Conservation (phyloP, 1,140 invertebrate genomes). For the Trichoplusia ni region DNA sequence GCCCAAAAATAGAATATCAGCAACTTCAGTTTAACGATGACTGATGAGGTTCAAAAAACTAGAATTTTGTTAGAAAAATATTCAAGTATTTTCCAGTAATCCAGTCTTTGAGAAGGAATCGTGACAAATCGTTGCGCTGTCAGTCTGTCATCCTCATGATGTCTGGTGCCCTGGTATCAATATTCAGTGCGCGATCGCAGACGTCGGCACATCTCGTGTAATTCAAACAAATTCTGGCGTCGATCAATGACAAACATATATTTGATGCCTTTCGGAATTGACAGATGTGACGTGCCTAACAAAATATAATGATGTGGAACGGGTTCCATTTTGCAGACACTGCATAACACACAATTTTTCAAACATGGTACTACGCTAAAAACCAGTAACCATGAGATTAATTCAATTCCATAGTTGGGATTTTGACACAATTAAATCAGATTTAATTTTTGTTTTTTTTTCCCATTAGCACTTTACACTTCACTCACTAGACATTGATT, state of each 20-base stretch:
- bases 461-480: too few relatives aligned
- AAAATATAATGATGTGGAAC: neutral
- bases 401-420: too few relatives aligned
- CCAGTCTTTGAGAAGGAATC: neutral
- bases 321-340: too few relatives aligned
- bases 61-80: conserved; percentile 5
- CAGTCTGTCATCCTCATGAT: neutral
- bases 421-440: too few relatives aligned
- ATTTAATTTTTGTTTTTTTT: too few relatives aligned
- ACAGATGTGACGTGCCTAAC: conserved; percentile 1
- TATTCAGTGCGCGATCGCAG: neutral
- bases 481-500: too few relatives aligned
- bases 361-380: too few relatives aligned
- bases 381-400: too few relatives aligned
- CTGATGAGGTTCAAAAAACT: neutral
- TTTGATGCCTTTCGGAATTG: neutral
- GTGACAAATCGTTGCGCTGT: conserved; percentile 21
- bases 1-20: conserved; percentile 2
- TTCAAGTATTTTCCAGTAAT: conserved; percentile 11
- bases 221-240: conserved; percentile 6
- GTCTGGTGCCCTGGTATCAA: neutral
- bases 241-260: conserved; percentile 14
- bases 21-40: conserved; percentile 9
- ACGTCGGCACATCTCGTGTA: neutral
- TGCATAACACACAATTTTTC: too few relatives aligned